Evolutionary conservation across 2,797 vertebrate species (phyloP).

Genomic region (Columba guinea): DNA sequence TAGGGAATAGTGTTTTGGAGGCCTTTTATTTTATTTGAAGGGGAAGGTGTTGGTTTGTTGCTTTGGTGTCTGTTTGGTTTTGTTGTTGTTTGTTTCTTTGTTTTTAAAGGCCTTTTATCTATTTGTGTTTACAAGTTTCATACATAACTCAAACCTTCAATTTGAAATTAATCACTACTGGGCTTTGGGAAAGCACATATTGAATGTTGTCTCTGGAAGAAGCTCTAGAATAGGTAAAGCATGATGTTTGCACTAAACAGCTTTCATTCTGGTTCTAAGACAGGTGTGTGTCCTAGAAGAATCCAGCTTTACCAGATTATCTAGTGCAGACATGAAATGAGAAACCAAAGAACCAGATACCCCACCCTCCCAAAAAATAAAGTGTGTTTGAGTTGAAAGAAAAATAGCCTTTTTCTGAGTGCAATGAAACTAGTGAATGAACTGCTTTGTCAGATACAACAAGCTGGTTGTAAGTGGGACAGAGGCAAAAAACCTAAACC

Average conservation of each 20-base stretch:
- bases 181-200: accelerated
- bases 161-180: not conserved
- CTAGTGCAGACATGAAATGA: not conserved
- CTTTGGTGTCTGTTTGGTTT: no score
- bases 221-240: not conserved
- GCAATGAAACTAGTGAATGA: not conserved
- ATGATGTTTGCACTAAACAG: accelerated
- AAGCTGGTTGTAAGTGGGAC: not conserved
- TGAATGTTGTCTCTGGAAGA: not conserved
- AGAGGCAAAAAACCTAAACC: not conserved
- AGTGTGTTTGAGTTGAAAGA: not conserved
- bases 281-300: not conserved
- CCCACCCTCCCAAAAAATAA: not conserved
- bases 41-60: not conserved
- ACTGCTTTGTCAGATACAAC: not conserved
- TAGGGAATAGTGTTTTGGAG: not conserved
- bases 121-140: not conserved
- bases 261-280: not conserved
- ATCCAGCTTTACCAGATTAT: not conserved
- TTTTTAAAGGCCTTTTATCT: not conserved
- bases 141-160: not conserved
- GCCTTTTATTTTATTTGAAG: not conserved
- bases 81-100: no score
- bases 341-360: not conserved
- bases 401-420: not conserved